Conservation (phyloP, 1,140 invertebrate species). For the Zaprionus kolodkinae region DNA sequence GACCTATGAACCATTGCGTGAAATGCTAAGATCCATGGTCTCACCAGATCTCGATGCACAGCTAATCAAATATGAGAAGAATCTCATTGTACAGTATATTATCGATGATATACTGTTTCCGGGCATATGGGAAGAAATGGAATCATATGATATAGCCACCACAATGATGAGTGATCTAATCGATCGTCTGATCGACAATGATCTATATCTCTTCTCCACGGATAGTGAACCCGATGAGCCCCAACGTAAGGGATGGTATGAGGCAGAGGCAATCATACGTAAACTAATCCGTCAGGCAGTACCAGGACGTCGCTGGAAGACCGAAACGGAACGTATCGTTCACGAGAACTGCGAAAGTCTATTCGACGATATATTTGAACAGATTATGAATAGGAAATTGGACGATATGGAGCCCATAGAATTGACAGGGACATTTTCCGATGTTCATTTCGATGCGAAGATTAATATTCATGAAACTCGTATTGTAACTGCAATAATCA, state of each 20-base stretch:
- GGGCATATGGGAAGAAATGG: constrained; percentile 45
- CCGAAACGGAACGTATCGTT: constrained; percentile 54
- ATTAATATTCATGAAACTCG: constrained; percentile 37
- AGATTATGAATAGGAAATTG: constrained; percentile 26
- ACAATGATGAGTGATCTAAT: constrained; percentile 54
- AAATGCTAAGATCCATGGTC: constrained; percentile 47
- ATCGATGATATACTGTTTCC: constrained; percentile 68
- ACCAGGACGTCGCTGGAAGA: constrained; percentile 70
- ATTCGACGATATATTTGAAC: constrained; percentile 50
- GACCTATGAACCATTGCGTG: constrained; percentile 78
- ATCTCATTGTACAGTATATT: constrained; percentile 49
- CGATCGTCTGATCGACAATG: constrained; percentile 72
- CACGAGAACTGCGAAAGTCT: constrained; percentile 53
- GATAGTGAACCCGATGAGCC: constrained; percentile 60
- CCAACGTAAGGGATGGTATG: constrained; percentile 17
- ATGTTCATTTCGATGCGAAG: neutral
- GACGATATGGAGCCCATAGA: constrained; percentile 2
- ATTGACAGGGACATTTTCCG: constrained; percentile 8
- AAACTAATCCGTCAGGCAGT: constrained; percentile 69
- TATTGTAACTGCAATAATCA: neutral
- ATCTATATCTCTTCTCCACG: constrained; percentile 63
- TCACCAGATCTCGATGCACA: constrained; percentile 44
- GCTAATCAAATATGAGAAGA: constrained; percentile 46
- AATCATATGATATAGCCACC: constrained; percentile 56
- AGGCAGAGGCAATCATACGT: constrained; percentile 60